phyloP scores from a whole-genome alignment of 2,888 invertebrate genomes.

The Aphodius sticticus region DNA sequence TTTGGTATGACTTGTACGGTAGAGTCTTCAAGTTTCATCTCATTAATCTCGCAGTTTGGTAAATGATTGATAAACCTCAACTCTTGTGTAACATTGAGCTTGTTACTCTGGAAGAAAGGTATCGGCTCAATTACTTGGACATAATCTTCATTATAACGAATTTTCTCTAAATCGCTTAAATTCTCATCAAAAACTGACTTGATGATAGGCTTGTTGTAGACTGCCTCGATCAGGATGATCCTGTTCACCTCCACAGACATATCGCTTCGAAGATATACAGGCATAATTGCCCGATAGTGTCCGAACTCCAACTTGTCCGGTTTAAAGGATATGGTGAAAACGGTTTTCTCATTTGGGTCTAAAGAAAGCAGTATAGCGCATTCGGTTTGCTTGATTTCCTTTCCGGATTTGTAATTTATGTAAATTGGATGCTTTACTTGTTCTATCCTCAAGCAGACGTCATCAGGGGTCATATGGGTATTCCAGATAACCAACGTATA shows the following conservation, averaged over 20 bases:
- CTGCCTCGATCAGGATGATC: neutral
- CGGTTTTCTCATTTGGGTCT: neutral
- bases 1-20: neutral
- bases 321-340: neutral
- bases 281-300: neutral
- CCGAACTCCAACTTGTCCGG: neutral
- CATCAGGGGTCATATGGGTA: neutral
- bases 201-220: neutral
- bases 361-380: neutral
- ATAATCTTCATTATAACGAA: no score
- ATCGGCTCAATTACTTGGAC: no score
- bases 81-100: no score
- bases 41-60: neutral
- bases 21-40: neutral
- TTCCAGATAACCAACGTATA: neutral
- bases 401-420: conserved; percentile 8
- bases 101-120: no score
- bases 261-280: conserved; percentile 10
- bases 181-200: no score
- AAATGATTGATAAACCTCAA: neutral
- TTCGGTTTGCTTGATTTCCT: neutral
- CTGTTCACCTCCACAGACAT: neutral
- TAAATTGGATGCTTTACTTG: conserved; percentile 9
- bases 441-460: conserved; percentile 13
- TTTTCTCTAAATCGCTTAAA: no score